These are phyloP conservation scores for Chloroceryle inda DNA, from an alignment of 2,797 vertebrate species.

Conservation along the genomic window DNA sequence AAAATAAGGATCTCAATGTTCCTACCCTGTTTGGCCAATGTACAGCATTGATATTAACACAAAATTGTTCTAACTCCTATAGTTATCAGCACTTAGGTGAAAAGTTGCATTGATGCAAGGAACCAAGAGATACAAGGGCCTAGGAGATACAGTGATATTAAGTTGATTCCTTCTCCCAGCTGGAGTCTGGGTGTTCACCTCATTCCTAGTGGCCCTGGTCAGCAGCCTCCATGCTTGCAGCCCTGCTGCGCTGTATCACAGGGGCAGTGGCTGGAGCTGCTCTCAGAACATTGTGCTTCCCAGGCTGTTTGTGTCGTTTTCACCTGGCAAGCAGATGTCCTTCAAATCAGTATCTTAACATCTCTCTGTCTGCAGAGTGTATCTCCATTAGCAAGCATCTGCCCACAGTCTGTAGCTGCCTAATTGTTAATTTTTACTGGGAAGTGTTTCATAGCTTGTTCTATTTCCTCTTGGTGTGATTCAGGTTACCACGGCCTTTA, in stretches of 20 bases:
- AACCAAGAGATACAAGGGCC: neutral
- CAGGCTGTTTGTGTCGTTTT: neutral
- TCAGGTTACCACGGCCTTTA: conserved; percentile 97
- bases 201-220: neutral
- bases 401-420: neutral
- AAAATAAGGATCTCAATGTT: neutral
- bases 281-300: neutral
- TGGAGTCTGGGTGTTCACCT: neutral
- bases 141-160: neutral
- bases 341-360: neutral
- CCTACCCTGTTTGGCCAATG: neutral
- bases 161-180: neutral
- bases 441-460: neutral
- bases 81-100: neutral
- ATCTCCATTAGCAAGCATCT: neutral
- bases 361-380: neutral
- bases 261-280: neutral
- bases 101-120: neutral
- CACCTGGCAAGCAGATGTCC: neutral
- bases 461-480: neutral
- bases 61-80: neutral
- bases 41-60: neutral
- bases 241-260: neutral
- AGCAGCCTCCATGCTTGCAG: neutral
- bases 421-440: neutral